Evolutionary conservation across 2,888 invertebrate genomes (phyloP), one percentile per base, ranked within the genome.

Genomic region (Bembecia ichneumoniformis): DNA sequence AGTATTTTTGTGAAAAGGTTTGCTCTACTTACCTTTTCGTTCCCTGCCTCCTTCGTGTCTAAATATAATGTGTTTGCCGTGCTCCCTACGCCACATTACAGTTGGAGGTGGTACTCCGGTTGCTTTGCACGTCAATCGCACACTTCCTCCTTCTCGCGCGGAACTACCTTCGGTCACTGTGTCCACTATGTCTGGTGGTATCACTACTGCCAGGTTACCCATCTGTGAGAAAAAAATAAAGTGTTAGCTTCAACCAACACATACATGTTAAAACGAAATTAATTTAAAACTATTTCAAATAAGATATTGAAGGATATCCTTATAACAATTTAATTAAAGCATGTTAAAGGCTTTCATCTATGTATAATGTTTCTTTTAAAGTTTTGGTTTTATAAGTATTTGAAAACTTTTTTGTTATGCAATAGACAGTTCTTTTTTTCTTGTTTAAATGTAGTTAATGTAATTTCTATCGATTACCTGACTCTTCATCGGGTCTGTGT

Each of bases 401-500:
- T 20, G 5, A 1, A 20, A 20, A 5, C 1, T 4, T 20, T 20
- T 20, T 20, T 20, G 5, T 20, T 20, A 20, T 20, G 20, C 7
- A 20, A 20, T 7, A 1, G 7, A 1, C 7, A 7, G 5, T 7
- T n/a, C n/a, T n/a, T n/a, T n/a, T 5, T 20, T 20, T 20, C 7
- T 20, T 20, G 20, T 20, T 20, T 7, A 20, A 20, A 20, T 20
- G 1, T 20, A 28, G 28, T 17, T 17, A 17, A 17, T 17, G 17
- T 17, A 20, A 5, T 9, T 28, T 28, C 5, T 28, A 28, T 28
- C 2, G 9, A 14, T 44, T 61, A 95, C 95, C 92, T 94, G 94
- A 78, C 93, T 94, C 65, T 92, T 91, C 95, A 96, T 95, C 51
- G 96, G 96, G 74, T 95, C 94, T 52, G 96, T 96, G 83, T 96